phyloP scores from a whole-genome alignment of 2,797 vertebrate species.

The Labroides dimidiatus region DNA sequence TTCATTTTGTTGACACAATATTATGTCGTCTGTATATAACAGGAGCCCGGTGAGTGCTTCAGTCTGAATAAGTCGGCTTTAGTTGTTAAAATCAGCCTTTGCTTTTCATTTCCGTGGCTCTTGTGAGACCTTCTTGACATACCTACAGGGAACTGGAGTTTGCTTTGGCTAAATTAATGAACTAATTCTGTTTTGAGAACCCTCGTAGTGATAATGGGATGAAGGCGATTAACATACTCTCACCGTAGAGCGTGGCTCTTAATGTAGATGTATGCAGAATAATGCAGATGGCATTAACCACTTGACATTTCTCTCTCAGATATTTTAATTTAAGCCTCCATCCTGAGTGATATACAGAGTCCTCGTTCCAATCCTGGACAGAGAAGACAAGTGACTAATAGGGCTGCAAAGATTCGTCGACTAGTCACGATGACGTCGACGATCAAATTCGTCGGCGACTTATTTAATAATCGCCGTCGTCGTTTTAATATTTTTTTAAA shows the following conservation, averaged over 20 bases:
- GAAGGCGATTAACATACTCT: background rate
- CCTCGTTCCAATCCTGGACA: background rate
- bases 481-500: no score
- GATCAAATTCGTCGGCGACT: no score
- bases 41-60: background rate
- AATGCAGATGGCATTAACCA: background rate
- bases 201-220: background rate
- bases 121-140: background rate
- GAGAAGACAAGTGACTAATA: no score
- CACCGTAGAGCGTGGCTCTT: background rate
- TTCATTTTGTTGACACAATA: background rate
- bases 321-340: background rate
- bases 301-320: background rate
- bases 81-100: background rate
- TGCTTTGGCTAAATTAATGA: constrained; percentile 5
- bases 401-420: no score
- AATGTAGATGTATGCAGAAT: background rate
- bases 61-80: background rate
- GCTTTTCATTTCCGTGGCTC: background rate
- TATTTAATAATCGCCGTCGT: no score
- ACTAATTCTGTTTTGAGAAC: constrained; percentile 14
- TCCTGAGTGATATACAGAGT: background rate
- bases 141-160: constrained; percentile 1
- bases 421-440: no score
- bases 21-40: background rate